These are phyloP conservation scores for Acrocyrtus sp. DNA, from an alignment of 2,888 invertebrate genomes.

Conservation along the genomic window DNA sequence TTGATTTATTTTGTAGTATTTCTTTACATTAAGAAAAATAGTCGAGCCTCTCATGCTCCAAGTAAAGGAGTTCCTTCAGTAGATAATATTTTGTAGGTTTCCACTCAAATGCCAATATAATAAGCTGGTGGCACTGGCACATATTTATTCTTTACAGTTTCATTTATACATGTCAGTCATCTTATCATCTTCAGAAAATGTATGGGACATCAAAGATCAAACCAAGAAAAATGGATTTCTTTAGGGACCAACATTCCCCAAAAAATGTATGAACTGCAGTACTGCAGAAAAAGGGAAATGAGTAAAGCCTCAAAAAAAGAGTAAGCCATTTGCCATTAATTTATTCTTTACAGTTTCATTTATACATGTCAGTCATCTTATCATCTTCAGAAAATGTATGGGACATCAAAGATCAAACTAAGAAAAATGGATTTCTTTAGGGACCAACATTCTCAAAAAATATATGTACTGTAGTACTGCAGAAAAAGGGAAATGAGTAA, in stretches of 20 bases:
- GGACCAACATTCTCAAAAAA: neutral
- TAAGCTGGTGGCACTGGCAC: too few relatives aligned
- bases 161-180: conserved; percentile 9
- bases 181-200: conserved; percentile 13
- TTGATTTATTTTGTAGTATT: too few relatives aligned
- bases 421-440: neutral
- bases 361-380: conserved; percentile 8
- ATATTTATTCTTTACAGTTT: too few relatives aligned
- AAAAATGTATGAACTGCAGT: neutral
- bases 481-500: neutral
- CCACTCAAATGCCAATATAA: too few relatives aligned
- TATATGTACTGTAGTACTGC: conserved; percentile 3
- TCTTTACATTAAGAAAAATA: too few relatives aligned
- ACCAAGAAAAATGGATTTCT: neutral
- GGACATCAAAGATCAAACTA: neutral
- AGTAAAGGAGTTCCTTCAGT: too few relatives aligned
- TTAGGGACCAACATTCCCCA: neutral
- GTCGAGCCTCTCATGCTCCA: too few relatives aligned
- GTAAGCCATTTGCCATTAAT: too few relatives aligned
- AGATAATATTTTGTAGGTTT: too few relatives aligned
- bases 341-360: too few relatives aligned
- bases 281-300: neutral
- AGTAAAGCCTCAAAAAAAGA: neutral
- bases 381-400: conserved; percentile 14
- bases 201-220: neutral